These are phyloP conservation scores for Galaxias olidus DNA, from an alignment of 2,797 vertebrate genomes.

Conservation along the genomic window DNA sequence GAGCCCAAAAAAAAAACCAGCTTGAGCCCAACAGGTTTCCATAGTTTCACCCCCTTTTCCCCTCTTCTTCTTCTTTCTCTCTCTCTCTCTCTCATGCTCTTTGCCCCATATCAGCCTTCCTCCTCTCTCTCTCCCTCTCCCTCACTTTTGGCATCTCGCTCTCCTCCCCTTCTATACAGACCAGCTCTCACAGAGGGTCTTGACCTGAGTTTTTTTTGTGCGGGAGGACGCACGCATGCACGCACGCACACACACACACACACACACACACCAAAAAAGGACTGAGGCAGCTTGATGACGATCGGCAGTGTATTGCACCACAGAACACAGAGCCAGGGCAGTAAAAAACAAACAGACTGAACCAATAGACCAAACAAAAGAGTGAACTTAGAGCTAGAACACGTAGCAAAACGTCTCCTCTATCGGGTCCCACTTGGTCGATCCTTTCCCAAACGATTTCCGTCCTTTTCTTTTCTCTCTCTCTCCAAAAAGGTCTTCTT, in stretches of 20 bases:
- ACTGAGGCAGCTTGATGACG: conserved; percentile 59
- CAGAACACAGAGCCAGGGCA: conserved; percentile 59
- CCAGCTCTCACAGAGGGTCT: conserved; percentile 24
- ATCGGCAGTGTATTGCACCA: conserved; percentile 67
- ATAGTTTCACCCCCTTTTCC: background rate
- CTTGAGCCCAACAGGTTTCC: too few relatives aligned
- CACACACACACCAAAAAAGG: conserved; percentile 38
- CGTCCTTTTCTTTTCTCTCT: too few relatives aligned
- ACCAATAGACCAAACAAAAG: conserved; percentile 19
- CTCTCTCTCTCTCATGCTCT: too few relatives aligned
- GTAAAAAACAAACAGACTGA: conserved; percentile 41
- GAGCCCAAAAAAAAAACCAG: too few relatives aligned
- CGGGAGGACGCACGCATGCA: conserved; percentile 11
- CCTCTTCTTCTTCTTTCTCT: background rate
- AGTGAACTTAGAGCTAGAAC: background rate
- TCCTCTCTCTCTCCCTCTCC: background rate
- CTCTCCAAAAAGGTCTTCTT: conserved; percentile 22
- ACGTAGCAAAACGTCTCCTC: conserved; percentile 5
- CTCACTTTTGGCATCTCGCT: background rate
- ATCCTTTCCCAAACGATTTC: conserved; percentile 16
- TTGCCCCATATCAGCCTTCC: background rate
- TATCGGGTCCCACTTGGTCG: conserved; percentile 8
- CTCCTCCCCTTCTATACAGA: background rate
- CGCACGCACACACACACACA: conserved; percentile 38
- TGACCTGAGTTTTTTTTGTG: conserved; percentile 16